phyloP scores from a whole-genome alignment of 2,888 invertebrate genomes.

The Lymantria monacha region DNA sequence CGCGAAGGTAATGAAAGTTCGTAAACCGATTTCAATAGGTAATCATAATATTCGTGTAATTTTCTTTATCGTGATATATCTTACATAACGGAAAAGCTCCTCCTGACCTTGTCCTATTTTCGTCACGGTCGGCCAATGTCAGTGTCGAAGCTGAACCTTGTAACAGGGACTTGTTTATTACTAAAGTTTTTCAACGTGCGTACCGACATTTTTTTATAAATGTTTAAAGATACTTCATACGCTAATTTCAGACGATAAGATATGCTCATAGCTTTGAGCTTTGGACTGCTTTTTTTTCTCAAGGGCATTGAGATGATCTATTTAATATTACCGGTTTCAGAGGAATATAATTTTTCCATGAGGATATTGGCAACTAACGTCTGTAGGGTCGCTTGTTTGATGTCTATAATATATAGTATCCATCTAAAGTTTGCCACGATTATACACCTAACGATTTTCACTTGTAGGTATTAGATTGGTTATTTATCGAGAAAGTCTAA shows the following conservation, averaged over 20 bases:
- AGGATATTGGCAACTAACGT: no score
- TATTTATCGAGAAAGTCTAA: no score
- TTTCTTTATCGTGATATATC: slow-evolving; percentile 9
- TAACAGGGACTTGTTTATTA: slow-evolving; percentile 27
- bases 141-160: slow-evolving; percentile 43
- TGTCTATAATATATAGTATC: no score
- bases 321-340: no score
- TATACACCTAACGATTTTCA: no score
- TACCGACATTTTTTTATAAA: slow-evolving; percentile 29
- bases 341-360: no score
- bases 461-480: no score
- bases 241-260: slow-evolving; percentile 19
- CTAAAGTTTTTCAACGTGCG: slow-evolving; percentile 20
- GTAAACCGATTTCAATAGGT: slow-evolving; percentile 4
- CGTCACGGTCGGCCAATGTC: slow-evolving; percentile 57
- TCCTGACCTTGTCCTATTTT: slow-evolving; percentile 54
- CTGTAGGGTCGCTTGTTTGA: no score
- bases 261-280: slow-evolving; percentile 13
- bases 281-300: no score
- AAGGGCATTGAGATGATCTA: no score
- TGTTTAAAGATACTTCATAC: slow-evolving; percentile 12
- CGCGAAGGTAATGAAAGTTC: slow-evolving; percentile 4
- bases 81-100: slow-evolving; percentile 37
- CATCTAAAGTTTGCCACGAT: no score
- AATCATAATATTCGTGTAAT: slow-evolving; percentile 9